Base-by-base conservation (phyloP, 2,888 invertebrate genomes). In the Eupeodes luniger region DNA sequence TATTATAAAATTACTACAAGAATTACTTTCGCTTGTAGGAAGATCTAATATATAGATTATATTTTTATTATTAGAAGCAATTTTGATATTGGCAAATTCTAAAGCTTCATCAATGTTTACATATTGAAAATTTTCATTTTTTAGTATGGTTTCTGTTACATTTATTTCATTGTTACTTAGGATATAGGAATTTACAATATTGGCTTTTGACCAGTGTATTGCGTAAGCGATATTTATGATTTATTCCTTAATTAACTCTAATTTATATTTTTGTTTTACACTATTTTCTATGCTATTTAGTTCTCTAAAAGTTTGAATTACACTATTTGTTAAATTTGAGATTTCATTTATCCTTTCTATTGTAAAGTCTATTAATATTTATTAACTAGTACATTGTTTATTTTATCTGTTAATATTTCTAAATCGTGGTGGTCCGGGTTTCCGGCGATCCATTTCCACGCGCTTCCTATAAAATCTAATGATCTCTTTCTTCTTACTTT, bases 91-190 rank as follows among this genome's bases (percentile, higher is more conserved):
- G 5, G 78, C 75, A 55, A 89, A 90, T 61, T 90, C 90, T 19
- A 90, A 44, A 34, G 90, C 90, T 70, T 89, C 90, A 49, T 87
- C 84, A 7, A 89, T 36, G 36, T 90, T 89, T 34, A 80, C 61
- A 14, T 85, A 89, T 10, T 82, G 81, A 34, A 90, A 69, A 72
- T 89, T 84, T 69, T 82, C 66, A 47, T 76, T 85, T 47, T 89
- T 66, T 36, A 89, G 57, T 44, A 77, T 80, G 27, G 81, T 40
- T 59, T 72, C 66, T 40, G 62, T 82, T 10, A 78, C 34, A 19
- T 80, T 85, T 11, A 88, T 64, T 88, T 90, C 83, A 10, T 66
- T 62, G 10, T 77, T 66, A 5, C 79, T 78, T 53, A 90, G 19
- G 9, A 90, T 79, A 19, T 81, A 74, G 1, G 77, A 77, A 55